Percentiles rank a stretch among this genome's conserved stretches.
phyloP scores from a whole-genome alignment of 2,888 invertebrate species.

The Ptychoptera contaminata region DNA sequence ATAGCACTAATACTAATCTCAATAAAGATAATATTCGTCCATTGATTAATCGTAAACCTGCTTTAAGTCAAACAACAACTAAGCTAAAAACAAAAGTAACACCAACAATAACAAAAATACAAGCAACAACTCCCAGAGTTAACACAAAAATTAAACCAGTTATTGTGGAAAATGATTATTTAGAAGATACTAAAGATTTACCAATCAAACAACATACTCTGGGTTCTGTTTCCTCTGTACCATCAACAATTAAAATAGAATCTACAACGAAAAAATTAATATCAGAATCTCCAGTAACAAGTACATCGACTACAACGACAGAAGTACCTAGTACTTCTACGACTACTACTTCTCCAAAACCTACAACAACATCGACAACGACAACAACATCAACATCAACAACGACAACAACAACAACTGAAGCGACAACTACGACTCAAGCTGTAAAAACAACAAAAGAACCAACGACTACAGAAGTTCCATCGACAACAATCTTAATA shows the following conservation, averaged over 20 bases:
- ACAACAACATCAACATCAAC: constrained; percentile 13
- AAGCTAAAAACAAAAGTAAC: constrained; percentile 8
- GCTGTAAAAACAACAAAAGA: constrained; percentile 15
- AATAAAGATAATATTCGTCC: neutral
- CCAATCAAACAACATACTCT: neutral
- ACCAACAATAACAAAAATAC: constrained; percentile 15
- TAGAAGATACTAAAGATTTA: neutral
- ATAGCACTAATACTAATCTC: neutral
- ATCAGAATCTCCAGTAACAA: constrained; percentile 7
- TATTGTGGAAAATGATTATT: neutral
- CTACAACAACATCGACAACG: constrained; percentile 14
- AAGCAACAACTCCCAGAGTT: constrained; percentile 4
- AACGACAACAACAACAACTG: constrained; percentile 8
- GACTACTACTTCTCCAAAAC: constrained; percentile 13
- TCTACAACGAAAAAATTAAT: constrained; percentile 12
- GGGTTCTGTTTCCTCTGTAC: constrained; percentile 10
- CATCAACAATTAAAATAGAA: constrained; percentile 16
- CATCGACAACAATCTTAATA: constrained; percentile 12
- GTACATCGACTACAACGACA: constrained; percentile 15
- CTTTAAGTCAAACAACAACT: constrained; percentile 7
- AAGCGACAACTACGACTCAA: constrained; percentile 14
- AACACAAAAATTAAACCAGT: neutral
- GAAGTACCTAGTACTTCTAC: constrained; percentile 14
- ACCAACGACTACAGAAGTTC: constrained; percentile 14
- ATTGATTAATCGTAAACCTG: too few relatives aligned